phyloP scores from a whole-genome alignment of 2,888 invertebrate genomes.

The Augochlorella aurata region DNA sequence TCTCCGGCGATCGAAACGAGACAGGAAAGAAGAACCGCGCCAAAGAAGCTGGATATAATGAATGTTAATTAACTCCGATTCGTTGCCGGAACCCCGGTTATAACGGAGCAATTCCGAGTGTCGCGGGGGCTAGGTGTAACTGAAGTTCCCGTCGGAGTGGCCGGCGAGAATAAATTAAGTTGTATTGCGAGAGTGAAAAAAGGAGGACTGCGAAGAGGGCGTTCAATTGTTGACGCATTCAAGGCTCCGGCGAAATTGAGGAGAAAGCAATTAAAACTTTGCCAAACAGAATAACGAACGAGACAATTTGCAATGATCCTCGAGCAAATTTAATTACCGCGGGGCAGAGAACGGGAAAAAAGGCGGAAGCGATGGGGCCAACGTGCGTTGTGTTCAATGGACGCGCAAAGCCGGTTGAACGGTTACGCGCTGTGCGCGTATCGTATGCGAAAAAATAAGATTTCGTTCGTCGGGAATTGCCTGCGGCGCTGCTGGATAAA shows the following conservation, averaged over 20 bases:
- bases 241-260: background rate
- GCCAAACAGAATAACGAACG: constrained; percentile 1
- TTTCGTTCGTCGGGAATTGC: background rate
- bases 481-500: background rate
- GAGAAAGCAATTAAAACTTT: background rate
- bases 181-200: background rate
- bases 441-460: constrained; percentile 3
- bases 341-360: background rate
- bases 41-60: background rate
- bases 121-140: background rate
- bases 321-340: background rate
- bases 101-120: background rate
- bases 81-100: background rate
- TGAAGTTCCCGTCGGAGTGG: background rate
- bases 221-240: background rate
- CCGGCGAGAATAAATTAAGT: background rate
- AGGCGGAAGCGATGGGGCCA: background rate
- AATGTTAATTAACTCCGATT: constrained; percentile 9
- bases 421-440: background rate
- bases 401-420: background rate
- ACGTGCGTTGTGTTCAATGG: background rate
- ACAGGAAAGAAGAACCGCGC: background rate
- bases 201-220: background rate
- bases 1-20: background rate
- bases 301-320: constrained; percentile 15